Evolutionary conservation across 2,797 vertebrate genomes (phyloP), one percentile per base, ranked within the genome.

Genomic region (Fistularia tabacaria): DNA sequence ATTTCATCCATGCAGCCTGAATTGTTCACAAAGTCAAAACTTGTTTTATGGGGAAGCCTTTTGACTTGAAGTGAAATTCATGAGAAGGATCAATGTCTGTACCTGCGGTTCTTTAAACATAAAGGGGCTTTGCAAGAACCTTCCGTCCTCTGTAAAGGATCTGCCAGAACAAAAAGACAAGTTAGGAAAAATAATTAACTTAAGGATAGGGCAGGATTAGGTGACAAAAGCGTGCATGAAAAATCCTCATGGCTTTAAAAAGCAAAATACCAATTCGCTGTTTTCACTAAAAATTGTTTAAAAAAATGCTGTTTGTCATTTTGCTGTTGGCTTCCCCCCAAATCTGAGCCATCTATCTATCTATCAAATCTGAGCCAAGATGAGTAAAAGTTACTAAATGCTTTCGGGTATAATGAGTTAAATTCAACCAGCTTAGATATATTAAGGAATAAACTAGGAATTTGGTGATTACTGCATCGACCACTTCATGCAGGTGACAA

Each of bases 51-150:
- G 4, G n/a, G 25, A 25, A 25, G 25, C 25, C 25, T 3, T 25
- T 25, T 39, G 36, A 11, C 3, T n/a, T 11, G 1, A n/a, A 52
- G 6, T 7, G 36, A 42, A 42, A 40, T 11, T 11, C 12, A 44
- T 10, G 6, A 59, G 59, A 55, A 47, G 7, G 38, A 5, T 1
- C 6, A 7, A 3, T 8, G 8, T 46, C 10, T 41, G 38, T 85
- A 85, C 81, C 83, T 83, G 66, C 14, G 58, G 52, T 44, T 63
- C 65, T 56, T 76, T 59, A 74, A 55, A 66, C 46, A 62, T 68
- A 79, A 59, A 64, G 69, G 37, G 47, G 12, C 45, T 53, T 62
- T 25, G 25, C 43, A 64, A 55, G 39, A 49, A 66, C 52, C 65
- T 62, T 76, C 43, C 38, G 25, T 47, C 57, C 54, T 56, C 25